Percentiles rank a stretch among this genome's conserved stretches.
Conservation (phyloP, 2,797 vertebrate genomes). For the Steatocranus sp. region DNA sequence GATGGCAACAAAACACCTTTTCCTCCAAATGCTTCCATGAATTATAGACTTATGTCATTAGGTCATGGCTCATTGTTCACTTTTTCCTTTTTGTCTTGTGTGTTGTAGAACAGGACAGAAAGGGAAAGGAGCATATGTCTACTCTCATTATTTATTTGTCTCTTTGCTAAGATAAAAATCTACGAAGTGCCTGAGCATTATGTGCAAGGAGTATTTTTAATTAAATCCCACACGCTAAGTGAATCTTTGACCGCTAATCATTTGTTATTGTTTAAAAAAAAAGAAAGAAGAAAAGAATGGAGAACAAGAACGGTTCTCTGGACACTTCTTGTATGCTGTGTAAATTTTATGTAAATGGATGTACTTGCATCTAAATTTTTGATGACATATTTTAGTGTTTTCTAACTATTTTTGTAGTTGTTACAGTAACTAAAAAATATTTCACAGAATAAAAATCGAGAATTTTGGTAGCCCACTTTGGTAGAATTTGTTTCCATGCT, state of each 20-base stretch:
- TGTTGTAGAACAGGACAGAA: conserved; percentile 37
- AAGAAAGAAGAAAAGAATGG: neutral
- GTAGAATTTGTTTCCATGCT: neutral
- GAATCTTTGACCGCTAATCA: neutral
- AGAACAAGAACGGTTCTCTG: neutral
- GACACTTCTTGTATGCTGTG: neutral
- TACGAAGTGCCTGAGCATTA: accelerated
- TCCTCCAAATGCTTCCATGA: conserved; percentile 76
- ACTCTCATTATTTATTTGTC: neutral
- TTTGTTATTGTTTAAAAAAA: neutral
- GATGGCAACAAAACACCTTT: conserved; percentile 77
- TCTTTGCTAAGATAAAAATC: neutral
- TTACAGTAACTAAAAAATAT: neutral
- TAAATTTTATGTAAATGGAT: neutral
- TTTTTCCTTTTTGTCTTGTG: conserved; percentile 45
- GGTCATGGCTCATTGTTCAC: conserved; percentile 74
- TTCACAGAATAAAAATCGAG: neutral
- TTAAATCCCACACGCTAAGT: neutral
- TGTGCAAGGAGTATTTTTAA: neutral
- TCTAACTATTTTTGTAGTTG: neutral
- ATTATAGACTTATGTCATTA: conserved; percentile 70
- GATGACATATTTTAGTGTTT: neutral
- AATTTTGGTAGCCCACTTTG: neutral
- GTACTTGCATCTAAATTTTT: neutral
- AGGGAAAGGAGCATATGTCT: conserved; percentile 38